Evolutionary conservation across 2,797 vertebrate genomes (phyloP), one percentile per base, ranked within the genome.

Genomic region (Oreonectes daqikongensis): DNA sequence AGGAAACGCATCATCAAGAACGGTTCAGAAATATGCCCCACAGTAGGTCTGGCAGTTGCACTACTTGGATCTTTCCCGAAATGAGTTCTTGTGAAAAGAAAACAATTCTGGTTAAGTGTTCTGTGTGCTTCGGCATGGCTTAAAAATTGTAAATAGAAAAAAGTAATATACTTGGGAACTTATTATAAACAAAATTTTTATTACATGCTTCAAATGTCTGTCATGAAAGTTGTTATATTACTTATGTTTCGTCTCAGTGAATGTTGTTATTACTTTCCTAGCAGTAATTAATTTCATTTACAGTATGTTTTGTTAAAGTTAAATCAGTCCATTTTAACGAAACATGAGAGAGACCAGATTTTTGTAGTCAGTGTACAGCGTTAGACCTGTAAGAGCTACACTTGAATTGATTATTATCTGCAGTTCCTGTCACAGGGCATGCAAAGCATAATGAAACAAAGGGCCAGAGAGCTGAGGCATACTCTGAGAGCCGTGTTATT

Each of bases 21-120:
- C 83, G 88, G 84, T 84, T 81, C 88, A 87, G 85, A 86, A 87
- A 86, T 85, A 42, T 67, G 30, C 5, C 35, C 38, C 9, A 40
- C 38, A 40, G 38, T 12, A 12, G 38, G 38, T 40, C 38, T 40
- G 38, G 32, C 32, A 35, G 65, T 55, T 20, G 2, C 48, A 17
- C 18, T 20, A 35, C 14, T 20, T 2, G n/a, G 4, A 17, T 5
- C 42, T 24, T 1, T 35, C 8, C 32, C 8, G 7, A 8, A 8
- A 35, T 7, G 7, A 35, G 32, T 35, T 35, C 8, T 6, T 8
- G 8, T 35, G 35, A 24, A 28, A 71, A 10, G 12, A 4, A 46
- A 15, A n/a, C 4, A 42, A n/a, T n/a, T 42, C 40, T 14, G 40
- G 12, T 42, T 10, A 42, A 15, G 10, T 42, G 3, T 18, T 17